phyloP scores from a whole-genome alignment of 2,797 vertebrate species.

The Acestrorhynchus altus region DNA sequence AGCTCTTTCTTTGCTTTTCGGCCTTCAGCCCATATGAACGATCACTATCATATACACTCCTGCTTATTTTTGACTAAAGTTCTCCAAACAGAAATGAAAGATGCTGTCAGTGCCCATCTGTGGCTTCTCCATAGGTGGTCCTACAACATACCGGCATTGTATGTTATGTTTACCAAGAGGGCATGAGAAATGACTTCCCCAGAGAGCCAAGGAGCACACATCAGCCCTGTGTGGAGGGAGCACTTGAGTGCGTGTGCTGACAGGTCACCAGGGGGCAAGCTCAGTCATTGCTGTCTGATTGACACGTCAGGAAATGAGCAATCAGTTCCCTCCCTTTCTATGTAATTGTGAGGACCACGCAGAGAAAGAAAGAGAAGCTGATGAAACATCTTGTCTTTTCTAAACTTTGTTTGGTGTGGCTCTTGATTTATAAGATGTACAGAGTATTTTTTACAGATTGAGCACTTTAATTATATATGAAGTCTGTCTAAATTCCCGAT shows the following conservation, averaged over 20 bases:
- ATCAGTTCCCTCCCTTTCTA: constrained; percentile 44
- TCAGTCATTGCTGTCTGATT: constrained; percentile 46
- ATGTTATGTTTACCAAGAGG: constrained; percentile 68
- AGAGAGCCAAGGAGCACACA: constrained; percentile 41
- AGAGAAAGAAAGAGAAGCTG: neutral
- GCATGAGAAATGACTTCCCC: constrained; percentile 66
- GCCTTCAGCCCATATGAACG: constrained; percentile 46
- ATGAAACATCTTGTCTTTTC: constrained; percentile 8
- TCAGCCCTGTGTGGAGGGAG: constrained; percentile 46
- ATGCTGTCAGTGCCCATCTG: constrained; percentile 59
- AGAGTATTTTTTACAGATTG: neutral
- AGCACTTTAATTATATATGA: constrained; percentile 1
- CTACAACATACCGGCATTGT: constrained; percentile 49
- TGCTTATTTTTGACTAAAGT: constrained; percentile 74
- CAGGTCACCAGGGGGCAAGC: constrained; percentile 51
- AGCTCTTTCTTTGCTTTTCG: constrained; percentile 41
- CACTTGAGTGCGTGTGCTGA: constrained; percentile 51
- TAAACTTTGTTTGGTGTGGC: neutral
- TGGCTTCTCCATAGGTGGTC: constrained; percentile 65
- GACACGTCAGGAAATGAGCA: constrained; percentile 58
- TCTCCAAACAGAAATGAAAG: constrained; percentile 67
- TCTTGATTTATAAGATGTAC: neutral
- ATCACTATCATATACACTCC: constrained; percentile 59
- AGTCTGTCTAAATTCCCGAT: constrained; percentile 2
- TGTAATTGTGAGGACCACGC: constrained; percentile 40